Evolutionary conservation across 2,113 vertebrate genomes (phyloP).

Genomic region (Lagopus muta): DNA sequence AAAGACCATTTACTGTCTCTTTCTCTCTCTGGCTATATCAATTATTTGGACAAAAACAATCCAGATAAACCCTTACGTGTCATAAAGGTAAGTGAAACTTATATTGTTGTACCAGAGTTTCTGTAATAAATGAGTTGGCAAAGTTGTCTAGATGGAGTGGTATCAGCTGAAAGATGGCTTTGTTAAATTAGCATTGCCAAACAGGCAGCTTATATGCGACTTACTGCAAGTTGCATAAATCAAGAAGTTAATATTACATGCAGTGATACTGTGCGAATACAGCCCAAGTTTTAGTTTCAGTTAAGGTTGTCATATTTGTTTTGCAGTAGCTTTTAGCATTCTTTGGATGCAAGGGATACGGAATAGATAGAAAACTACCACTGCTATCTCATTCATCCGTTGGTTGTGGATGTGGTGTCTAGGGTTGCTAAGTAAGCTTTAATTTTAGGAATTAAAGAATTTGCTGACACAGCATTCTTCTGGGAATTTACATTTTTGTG

Average conservation of each 20-base stretch:
- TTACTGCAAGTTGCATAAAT: neutral
- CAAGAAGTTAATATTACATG: neutral
- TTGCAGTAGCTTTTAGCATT: neutral
- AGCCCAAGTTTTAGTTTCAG: neutral
- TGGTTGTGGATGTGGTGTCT: conserved; percentile 33
- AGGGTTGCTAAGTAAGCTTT: neutral
- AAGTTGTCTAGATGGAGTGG: neutral
- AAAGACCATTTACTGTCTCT: conserved; percentile 90
- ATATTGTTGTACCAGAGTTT: neutral
- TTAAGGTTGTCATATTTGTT: neutral
- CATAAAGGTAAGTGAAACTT: conserved; percentile 85
- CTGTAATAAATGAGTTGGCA: neutral
- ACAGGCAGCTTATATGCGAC: neutral
- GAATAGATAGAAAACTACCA: neutral
- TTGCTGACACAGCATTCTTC: neutral
- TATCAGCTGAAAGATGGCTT: neutral
- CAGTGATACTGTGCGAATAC: neutral
- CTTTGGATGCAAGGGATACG: neutral
- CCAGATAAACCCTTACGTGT: conserved; percentile 88
- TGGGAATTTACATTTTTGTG: conserved; percentile 1
- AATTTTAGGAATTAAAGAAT: conserved; percentile 33
- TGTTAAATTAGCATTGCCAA: neutral
- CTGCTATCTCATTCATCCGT: neutral
- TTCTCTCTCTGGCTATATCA: conserved; percentile 95
- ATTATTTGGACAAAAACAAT: conserved; percentile 97